Conservation (phyloP, 1,140 invertebrate species). For the Rhagoletis zephyria region DNA sequence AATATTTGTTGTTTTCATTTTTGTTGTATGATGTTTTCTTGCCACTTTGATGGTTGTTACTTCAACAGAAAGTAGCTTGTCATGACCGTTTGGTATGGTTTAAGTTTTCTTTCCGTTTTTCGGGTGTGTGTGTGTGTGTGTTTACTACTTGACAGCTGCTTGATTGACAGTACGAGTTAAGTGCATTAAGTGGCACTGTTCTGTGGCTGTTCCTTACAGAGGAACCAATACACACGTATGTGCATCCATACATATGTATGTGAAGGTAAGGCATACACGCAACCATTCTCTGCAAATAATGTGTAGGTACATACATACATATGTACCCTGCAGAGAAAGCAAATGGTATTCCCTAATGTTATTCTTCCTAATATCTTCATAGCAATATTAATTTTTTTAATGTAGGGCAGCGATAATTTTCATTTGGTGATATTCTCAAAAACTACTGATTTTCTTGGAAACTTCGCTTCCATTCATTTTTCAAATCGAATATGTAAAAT, state of each 20-base stretch:
- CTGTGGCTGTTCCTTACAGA: neutral
- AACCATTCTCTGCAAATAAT: too few relatives aligned
- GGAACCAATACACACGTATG: too few relatives aligned
- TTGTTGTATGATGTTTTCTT: conserved; percentile 26
- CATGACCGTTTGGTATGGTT: conserved; percentile 36
- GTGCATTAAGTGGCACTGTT: conserved; percentile 40
- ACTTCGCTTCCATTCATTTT: too few relatives aligned
- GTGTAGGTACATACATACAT: too few relatives aligned
- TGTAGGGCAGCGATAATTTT: neutral
- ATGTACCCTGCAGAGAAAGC: too few relatives aligned
- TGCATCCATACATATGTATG: too few relatives aligned
- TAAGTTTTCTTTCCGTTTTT: neutral
- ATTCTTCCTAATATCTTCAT: too few relatives aligned
- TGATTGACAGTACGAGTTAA: conserved; percentile 52
- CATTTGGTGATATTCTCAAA: too few relatives aligned
- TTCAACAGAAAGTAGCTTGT: conserved; percentile 24
- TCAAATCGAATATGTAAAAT: too few relatives aligned
- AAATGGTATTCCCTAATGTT: too few relatives aligned
- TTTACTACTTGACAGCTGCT: conserved; percentile 44
- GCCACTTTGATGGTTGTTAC: conserved; percentile 35
- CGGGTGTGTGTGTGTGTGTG: conserved; percentile 1
- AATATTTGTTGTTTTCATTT: neutral
- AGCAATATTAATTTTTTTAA: neutral
- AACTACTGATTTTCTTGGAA: too few relatives aligned
- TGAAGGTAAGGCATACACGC: too few relatives aligned